Conservation (phyloP, 2,888 invertebrate species). For the Drosophila neonasuta region DNA sequence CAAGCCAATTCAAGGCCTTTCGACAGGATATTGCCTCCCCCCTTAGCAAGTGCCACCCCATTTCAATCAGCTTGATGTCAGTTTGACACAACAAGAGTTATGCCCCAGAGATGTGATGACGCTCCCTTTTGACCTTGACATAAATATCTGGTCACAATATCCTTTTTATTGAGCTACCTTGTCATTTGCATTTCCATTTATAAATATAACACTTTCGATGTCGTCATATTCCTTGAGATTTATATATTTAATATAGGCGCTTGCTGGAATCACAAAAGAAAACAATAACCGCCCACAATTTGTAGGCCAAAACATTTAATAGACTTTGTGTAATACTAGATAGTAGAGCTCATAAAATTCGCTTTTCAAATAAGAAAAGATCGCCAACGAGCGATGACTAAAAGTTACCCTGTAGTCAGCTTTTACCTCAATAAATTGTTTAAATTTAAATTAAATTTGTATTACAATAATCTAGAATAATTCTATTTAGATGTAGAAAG, state of each 20-base stretch:
- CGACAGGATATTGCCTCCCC: conserved; percentile 14
- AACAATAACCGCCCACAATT: conserved; percentile 67
- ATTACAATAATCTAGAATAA: no score
- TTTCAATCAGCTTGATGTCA: conserved; percentile 13
- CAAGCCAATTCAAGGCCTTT: conserved; percentile 29
- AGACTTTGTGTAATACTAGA: conserved; percentile 62
- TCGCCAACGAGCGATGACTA: neutral
- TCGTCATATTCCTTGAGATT: conserved; percentile 45
- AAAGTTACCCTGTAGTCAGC: neutral
- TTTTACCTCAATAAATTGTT: no score
- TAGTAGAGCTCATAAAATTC: conserved; percentile 59
- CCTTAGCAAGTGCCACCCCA: conserved; percentile 10
- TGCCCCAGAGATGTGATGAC: conserved; percentile 9
- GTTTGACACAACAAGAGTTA: conserved; percentile 17
- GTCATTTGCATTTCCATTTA: conserved; percentile 16
- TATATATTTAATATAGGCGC: conserved; percentile 17
- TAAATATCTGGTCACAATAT: conserved; percentile 32
- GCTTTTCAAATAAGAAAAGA: conserved; percentile 42
- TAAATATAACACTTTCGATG: conserved; percentile 38
- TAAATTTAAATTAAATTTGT: no score
- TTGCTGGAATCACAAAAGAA: conserved; percentile 50
- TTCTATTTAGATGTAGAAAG: no score
- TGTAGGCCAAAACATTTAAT: conserved; percentile 59
- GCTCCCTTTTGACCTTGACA: conserved; percentile 57
- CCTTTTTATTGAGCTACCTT: conserved; percentile 39